phyloP scores from a whole-genome alignment of 2,113 vertebrate genomes.

The Myiozetetes cayanensis region DNA sequence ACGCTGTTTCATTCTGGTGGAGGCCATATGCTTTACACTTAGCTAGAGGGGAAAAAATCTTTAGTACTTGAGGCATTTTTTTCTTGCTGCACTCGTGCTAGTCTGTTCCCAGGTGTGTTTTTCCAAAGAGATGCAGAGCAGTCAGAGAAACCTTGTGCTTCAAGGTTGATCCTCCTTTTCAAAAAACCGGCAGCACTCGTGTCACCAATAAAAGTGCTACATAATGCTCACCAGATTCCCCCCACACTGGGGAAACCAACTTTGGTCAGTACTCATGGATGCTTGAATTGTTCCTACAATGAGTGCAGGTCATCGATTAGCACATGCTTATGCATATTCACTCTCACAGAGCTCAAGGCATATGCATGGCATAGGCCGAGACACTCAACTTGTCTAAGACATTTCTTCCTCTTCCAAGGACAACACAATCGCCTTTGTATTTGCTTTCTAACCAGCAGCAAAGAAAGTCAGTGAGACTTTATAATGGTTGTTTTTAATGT shows the following conservation, averaged over 20 bases:
- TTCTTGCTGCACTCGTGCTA: background rate
- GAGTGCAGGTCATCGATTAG: background rate
- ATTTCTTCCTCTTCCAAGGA: constrained; percentile 10
- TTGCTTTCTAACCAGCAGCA: constrained; percentile 1
- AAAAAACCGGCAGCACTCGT: background rate
- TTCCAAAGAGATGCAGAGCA: background rate
- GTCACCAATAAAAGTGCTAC: background rate
- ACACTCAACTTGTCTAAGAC: background rate
- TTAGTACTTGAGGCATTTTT: background rate
- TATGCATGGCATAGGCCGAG: background rate
- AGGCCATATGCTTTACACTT: background rate
- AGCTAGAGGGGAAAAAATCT: background rate
- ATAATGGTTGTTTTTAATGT: background rate
- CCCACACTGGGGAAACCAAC: background rate
- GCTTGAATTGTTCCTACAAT: background rate
- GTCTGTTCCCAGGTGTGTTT: background rate
- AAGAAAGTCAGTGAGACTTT: background rate
- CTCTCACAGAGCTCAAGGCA: background rate
- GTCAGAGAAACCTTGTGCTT: background rate
- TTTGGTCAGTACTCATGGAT: background rate
- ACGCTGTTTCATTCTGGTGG: background rate
- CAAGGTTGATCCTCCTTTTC: background rate
- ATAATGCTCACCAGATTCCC: background rate
- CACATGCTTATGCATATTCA: accelerated
- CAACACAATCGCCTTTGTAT: background rate